Base-by-base conservation (phyloP, 2,888 invertebrate species). In the Parnassius apollo region DNA sequence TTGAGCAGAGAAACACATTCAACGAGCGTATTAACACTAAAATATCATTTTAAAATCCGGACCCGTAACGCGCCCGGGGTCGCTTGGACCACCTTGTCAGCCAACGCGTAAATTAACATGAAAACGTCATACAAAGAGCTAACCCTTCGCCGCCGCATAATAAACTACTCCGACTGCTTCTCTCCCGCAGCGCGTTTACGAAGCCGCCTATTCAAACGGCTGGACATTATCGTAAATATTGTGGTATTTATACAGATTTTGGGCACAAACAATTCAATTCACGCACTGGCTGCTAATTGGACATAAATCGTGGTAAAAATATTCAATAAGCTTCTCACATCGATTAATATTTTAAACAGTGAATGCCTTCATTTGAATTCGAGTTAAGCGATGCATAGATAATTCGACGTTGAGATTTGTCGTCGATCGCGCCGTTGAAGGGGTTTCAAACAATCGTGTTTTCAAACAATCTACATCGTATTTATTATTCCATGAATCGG, bases 161-260 rank as follows among this genome's bases (percentile, higher is more conserved):
- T 88, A 88, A 85, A 85, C 80, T 76, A 63, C 59, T 74, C 73
- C 69, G 72, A 69, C 61, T 70, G 72, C 65, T 66, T 65, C 75
- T 81, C 82, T 81, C 90, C 87, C 87, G 87, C 83, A 77, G 84
- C 73, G 83, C 72, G 73, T 74, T 71, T 74, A 75, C 78, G 69
- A 77, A 73, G 80, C 82, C 80, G 82, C 79, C 86, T 82, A 84
- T 89, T 84, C 83, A 87, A 83, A 81, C 81, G 76, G 71, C 77
- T 78, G 84, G 86, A 85, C 88, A 87, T 88, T 87, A 88, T 85
- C 90, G 88, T 91, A 90, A 91, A 91, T 91, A 91, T 91, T 90
- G 82, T 90, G 86, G 86, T 90, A 83, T 90, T 90, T 90, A 90
- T 89, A 86, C 86, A 88, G 80, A 86, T 86, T 88, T 88, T 81